Base-by-base conservation (phyloP, 92 coral and sea anemone species). In the Phenganax subtilis region DNA sequence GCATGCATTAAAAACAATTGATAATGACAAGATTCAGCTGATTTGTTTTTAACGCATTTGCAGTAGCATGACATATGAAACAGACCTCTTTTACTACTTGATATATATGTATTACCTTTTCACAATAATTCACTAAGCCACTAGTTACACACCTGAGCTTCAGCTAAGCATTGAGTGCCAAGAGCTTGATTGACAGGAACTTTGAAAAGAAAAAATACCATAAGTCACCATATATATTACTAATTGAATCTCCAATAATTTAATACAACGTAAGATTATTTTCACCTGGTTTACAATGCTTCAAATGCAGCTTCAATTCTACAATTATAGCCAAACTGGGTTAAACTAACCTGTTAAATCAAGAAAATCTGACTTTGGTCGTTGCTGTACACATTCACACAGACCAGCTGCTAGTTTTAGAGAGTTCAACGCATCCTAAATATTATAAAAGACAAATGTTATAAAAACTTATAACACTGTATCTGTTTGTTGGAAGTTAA, bases 401-500 rank as follows among this genome's bases (percentile, higher is more conserved):
- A 94, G 64, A 59, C 98, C 93, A 25, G 97, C 97, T 8, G 94
- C 97, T 6, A 88, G 80, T 74, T 91, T 94, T 20, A 91, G 69
- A 30, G 97, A 90, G 31, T 90, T 86, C 61, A 94, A 72, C 63
- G 90, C 89, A 83, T 92, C 92, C 98, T 93, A 67, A 14, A 81
- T 51, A 37, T 37, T 37, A 37, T 37, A 51, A 6, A 29, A 52
- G 11, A 12, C 64, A 57, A 14, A 5, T 17, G 67, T 54, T 52
- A 64, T 6, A 55, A 53, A 51, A 9, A 28, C 28, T 37, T 37
- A 37, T 37, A 37, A 37, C 47, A 5, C 47, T 37, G 47, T 1
- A 37, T 37, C 47, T 37, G 47, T 1, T 37, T 37, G 47, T 37
- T 37, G 47, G 47, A 37, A 37, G 47, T 37, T 5, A 14, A 11